Percentiles rank a stretch among this genome's conserved stretches.
These are phyloP conservation scores for Eubasilissa splendida DNA, from an alignment of 2,888 invertebrate genomes.

Conservation along the genomic window DNA sequence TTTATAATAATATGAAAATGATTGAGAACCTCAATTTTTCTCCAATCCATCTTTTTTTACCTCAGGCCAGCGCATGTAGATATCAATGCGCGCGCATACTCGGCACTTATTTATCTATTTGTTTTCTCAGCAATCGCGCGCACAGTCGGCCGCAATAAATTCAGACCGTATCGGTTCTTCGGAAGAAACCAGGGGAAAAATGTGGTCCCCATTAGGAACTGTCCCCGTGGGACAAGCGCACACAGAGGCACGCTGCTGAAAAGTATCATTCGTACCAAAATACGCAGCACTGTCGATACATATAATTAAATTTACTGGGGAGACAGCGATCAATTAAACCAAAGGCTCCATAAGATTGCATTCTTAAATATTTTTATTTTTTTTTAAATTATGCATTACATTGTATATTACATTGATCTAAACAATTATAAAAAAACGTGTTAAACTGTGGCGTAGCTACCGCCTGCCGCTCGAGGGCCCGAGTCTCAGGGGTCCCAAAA, in stretches of 20 bases:
- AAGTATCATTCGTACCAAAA: not conserved
- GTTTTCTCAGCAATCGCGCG: conserved; percentile 34
- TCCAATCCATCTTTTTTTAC: not conserved
- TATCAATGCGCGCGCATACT: conserved; percentile 21
- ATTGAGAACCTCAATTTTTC: not conserved
- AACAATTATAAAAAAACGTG: no score
- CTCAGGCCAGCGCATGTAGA: conserved; percentile 9
- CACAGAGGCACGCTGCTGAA: not conserved
- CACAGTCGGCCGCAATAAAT: conserved; percentile 41
- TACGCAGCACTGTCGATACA: conserved; percentile 32
- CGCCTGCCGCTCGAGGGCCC: no score
- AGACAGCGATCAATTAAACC: no score
- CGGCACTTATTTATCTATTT: conserved; percentile 21
- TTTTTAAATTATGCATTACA: no score
- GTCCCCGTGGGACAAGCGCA: conserved; percentile 2
- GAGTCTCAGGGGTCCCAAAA: no score
- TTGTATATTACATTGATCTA: no score
- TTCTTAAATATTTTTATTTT: no score
- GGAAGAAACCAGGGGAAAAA: conserved; percentile 9
- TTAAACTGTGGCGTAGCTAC: no score
- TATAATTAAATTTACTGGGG: no score
- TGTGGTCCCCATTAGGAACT: conserved; percentile 19
- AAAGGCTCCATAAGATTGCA: no score
- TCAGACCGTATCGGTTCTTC: conserved; percentile 16
- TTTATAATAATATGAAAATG: no score